Base-by-base conservation (phyloP, 2,888 invertebrate genomes). In the Operophtera brumata region DNA sequence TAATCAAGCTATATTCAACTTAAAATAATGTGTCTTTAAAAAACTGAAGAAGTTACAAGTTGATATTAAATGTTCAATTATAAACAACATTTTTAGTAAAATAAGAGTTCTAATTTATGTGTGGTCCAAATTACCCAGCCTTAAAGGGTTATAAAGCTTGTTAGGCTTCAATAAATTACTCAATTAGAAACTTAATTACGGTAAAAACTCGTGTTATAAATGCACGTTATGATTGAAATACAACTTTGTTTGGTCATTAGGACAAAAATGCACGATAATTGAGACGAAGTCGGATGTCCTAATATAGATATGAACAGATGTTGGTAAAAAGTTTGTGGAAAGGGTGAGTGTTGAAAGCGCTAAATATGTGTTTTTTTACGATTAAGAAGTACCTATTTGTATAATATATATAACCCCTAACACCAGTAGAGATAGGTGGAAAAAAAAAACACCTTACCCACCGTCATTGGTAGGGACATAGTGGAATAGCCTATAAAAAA, bases 291-390 rank as follows among this genome's bases (percentile, higher is more conserved):
- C 78, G 80, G 84, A 82, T 76, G 71, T 72, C 73, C 81, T 35
- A 53, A 84, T 88, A 89, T 89, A 89, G 86, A 80, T 78, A 86
- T 77, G 86, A 84, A 85, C 88, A 89, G 73, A 82, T 88, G 88
- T 76, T 70, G 54, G 64, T 69, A 69, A 73, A 77, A 77, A 86
- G 83, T 12, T 13, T 46, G 43, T 41, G 34, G 39, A 50, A 57
- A 84, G 51, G 47, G 50, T 47, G 37, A 11, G 40, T 28, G 10
- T 20, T 35, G 34, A 37, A 14, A 32, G 14, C 43, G 13, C 26
- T 48, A 37, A 42, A 50, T 40, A 12, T 20, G 26, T 41, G 26
- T 10, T n/a, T 36, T 25, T 36, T 46, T 28, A 34, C 20, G n/a
- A n/a, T 35, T 45, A 35, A 13, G 6, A 12, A 35, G n/a, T n/a